Base-by-base conservation (phyloP, 92 coral and sea anemone species). In the Galaxea fascicularis region DNA sequence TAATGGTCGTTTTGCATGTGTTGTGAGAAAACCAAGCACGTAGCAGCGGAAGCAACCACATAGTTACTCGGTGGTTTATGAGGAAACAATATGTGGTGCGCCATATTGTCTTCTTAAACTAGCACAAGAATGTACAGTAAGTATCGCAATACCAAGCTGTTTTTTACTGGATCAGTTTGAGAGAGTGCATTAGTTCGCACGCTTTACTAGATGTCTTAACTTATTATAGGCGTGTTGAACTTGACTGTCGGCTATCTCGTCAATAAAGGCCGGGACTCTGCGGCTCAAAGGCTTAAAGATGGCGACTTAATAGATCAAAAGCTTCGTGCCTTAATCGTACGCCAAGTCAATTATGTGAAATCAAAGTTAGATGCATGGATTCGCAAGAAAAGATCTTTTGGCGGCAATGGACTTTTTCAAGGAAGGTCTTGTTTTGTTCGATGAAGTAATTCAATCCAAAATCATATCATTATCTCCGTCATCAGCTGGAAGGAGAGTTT, bases 241-340 rank as follows among this genome's bases (percentile, higher is more conserved):
- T 66, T 39, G 21, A 90, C 93, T 11, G 14, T 90, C 51, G 88
- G 94, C 69, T 73, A 87, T 13, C 83, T 90, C 0, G 74, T 76
- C 15, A 71, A n/a, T 0, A 90, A 90, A 62, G 86, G 88, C 45
- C 68, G 93, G 5, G 86, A 90, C 78, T 9, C 47, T 47, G 73
- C 88, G 9, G 91, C 88, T 4, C 77, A 52, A 67, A 81, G 29
- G 76, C 75, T 87, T 10, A 82, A 73, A 64, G 77, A 82, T 11
- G 91, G 91, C 24, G 91, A 87, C 74, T 60, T 82, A 21, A 58
- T 83, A 64, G 76, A 87, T 39, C 87, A 87, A 13, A 35, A 73
- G 47, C 25, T 82, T 26, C 87, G 87, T 5, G 68, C 29, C 29
- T 22, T 87, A 72, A 74, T 87, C 53, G 77, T 82, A 12, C 87